A percentile compares a stretch with the other conserved stretches of the same genome.
These are phyloP conservation scores for Cherax destructor DNA, from an alignment of 1,140 invertebrate genomes.

Conservation along the genomic window DNA sequence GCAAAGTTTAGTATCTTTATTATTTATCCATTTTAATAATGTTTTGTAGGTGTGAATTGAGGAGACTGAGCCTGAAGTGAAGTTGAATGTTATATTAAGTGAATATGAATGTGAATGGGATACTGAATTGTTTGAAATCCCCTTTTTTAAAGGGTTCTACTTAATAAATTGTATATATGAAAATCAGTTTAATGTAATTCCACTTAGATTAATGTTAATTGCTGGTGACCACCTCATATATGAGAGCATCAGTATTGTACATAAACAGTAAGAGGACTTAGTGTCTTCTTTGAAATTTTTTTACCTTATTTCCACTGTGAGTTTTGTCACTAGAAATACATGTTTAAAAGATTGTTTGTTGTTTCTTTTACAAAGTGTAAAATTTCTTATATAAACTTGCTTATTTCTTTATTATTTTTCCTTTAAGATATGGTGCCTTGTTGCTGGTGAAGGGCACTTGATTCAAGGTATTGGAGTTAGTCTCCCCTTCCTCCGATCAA, in stretches of 20 bases:
- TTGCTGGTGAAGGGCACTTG: no score
- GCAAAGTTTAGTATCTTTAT: neutral
- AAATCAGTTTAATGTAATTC: neutral
- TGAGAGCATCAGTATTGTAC: neutral
- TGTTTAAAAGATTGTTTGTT: slow-evolving; percentile 1
- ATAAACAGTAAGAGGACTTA: neutral
- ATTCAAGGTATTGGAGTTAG: no score
- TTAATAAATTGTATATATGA: neutral
- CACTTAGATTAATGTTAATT: neutral
- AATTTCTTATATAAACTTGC: neutral
- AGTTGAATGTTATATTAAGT: neutral
- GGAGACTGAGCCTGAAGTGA: slow-evolving; percentile 1
- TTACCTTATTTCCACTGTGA: slow-evolving; percentile 11
- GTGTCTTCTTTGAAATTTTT: neutral
- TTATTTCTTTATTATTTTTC: no score
- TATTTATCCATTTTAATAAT: neutral
- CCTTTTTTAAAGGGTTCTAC: neutral
- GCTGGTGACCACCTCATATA: neutral
- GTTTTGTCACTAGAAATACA: slow-evolving; percentile 19
- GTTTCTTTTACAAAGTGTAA: neutral
- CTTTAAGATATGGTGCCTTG: no score
- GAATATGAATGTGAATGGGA: neutral
- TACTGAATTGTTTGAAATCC: neutral
- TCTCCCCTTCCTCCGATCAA: no score
- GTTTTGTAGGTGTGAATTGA: neutral